Evolutionary conservation across 2,113 vertebrate genomes (phyloP), one percentile per base, ranked within the genome.

Genomic region (Peromyscus polionotus): DNA sequence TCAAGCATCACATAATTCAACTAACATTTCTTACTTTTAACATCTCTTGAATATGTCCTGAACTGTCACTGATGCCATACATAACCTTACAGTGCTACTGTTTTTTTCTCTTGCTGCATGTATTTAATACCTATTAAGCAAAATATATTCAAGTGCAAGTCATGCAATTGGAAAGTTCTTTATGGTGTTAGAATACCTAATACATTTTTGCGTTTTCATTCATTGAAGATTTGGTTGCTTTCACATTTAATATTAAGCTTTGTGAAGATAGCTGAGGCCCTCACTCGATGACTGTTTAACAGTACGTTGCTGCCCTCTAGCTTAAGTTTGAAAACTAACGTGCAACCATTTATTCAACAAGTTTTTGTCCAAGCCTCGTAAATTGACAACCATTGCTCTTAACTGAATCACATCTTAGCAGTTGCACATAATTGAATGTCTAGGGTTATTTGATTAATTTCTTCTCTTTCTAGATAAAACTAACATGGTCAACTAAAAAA

Each of bases 261-360:
- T 79, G 9, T 1, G 16, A 36, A 36, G 63, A 93, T 85, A 65
- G 79, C 84, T 26, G 59, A 94, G 90, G 22, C 2, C 17, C 28
- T 7, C 20, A 33, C 36, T 28, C 28, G 6, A 24, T 10, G 7
- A 20, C 45, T 67, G 24, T 93, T 97, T 24, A 26, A 22, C n/a
- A 11, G 97, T 96, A 9, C 89, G 0, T 83, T 99, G 98, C 98
- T 98, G 99, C 99, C 98, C 98, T 97, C 99, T 99, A 97, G 96
- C 97, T 93, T 84, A 54, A 67, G 16, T 75, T 63, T 92, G 59
- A 11, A 95, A 97, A n/a, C 2, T 87, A 93, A 45, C 72, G 10
- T 54, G 20, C 75, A 48, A 36, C 54, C 72, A 77, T 51, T 65
- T 63, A 45, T 76, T 88, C 92, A 94, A 22, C 24, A 88, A 80